These are phyloP conservation scores for Gymnocypris eckloni DNA, from an alignment of 2,797 vertebrate species.

Conservation along the genomic window DNA sequence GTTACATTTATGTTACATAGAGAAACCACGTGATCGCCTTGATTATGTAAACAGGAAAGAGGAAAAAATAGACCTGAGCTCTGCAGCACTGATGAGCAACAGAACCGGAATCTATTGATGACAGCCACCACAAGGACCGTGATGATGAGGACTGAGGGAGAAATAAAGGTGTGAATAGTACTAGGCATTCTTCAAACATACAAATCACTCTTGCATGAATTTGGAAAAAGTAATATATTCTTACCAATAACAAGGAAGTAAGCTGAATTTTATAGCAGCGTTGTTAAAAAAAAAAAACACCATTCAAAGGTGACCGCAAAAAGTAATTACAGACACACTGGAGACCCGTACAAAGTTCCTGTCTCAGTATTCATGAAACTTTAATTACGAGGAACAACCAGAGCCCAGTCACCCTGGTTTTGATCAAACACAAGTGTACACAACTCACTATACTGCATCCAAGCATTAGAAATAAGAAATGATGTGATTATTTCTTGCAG, in stretches of 20 bases:
- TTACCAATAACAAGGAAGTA: constrained; percentile 46
- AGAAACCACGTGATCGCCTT: constrained; percentile 68
- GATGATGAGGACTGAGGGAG: constrained; percentile 17
- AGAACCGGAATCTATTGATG: constrained; percentile 50
- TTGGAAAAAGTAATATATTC: constrained; percentile 49
- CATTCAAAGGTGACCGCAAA: constrained; percentile 45
- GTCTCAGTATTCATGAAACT: constrained; percentile 32
- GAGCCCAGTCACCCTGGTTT: constrained; percentile 22
- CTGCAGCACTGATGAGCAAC: constrained; percentile 23
- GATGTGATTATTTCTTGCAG: neutral
- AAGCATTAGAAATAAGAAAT: constrained; percentile 5
- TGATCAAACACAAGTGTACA: constrained; percentile 6
- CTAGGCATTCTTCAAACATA: constrained; percentile 35
- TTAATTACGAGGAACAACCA: constrained; percentile 28
- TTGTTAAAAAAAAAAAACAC: constrained; percentile 34
- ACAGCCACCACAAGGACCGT: constrained; percentile 15
- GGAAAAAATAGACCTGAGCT: constrained; percentile 59
- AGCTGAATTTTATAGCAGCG: constrained; percentile 3
- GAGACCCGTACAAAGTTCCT: constrained; percentile 9
- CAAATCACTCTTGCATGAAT: constrained; percentile 46
- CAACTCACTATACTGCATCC: neutral
- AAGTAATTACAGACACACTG: constrained; percentile 43
- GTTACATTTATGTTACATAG: constrained; percentile 65
- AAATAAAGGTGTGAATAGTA: constrained; percentile 37
- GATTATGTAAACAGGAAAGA: constrained; percentile 62